phyloP scores from a whole-genome alignment of 2,113 vertebrate species.

The Proteles cristata region DNA sequence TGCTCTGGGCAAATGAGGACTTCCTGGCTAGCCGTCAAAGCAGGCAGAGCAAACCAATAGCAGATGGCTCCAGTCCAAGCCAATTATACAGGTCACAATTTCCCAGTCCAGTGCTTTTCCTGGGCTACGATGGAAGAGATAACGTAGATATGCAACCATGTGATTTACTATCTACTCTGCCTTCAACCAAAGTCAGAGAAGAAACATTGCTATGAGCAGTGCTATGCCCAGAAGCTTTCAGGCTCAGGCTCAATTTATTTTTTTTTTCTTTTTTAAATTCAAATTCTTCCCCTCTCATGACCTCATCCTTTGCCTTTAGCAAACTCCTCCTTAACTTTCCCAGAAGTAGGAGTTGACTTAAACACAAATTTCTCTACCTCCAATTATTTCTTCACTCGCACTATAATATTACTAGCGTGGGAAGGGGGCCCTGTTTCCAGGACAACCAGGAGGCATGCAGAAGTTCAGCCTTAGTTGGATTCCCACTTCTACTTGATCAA shows the following conservation, averaged over 20 bases:
- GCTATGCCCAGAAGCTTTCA: neutral
- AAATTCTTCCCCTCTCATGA: slow-evolving; percentile 7
- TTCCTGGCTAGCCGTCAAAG: neutral
- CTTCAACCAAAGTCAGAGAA: neutral
- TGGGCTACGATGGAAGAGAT: neutral
- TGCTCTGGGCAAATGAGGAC: neutral
- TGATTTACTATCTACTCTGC: neutral
- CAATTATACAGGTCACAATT: neutral
- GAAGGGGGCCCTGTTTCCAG: neutral
- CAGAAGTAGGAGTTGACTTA: neutral
- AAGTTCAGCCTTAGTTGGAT: neutral
- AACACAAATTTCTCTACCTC: neutral
- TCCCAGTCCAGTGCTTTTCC: neutral
- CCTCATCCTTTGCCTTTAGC: neutral
- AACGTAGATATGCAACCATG: neutral
- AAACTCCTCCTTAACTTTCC: slow-evolving; percentile 11
- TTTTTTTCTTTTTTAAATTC: neutral
- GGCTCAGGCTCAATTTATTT: neutral
- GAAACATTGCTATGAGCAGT: neutral
- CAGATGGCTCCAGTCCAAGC: neutral
- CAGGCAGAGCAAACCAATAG: neutral
- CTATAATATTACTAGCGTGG: neutral
- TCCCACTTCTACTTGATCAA: neutral
- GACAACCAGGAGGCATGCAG: neutral
- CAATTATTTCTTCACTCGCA: neutral